Conservation (phyloP, 2,797 vertebrate species). For the Takifugu ocellatus region DNA sequence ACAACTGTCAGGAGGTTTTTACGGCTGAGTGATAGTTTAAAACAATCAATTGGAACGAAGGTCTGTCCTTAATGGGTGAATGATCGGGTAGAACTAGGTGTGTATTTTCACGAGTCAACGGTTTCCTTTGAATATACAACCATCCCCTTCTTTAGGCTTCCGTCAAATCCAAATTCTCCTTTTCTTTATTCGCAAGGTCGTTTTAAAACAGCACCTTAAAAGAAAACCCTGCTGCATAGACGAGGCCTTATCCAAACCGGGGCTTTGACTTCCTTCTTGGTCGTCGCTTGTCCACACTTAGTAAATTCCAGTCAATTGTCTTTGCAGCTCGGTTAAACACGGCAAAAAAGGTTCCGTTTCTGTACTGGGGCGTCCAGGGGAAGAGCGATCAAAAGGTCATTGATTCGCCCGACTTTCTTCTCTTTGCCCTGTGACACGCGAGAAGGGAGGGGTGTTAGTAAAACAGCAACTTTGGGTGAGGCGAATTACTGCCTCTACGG, state of each 20-base stretch:
- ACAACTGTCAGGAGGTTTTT: conserved; percentile 46
- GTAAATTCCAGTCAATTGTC: conserved; percentile 38
- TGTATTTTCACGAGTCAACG: conserved; percentile 52
- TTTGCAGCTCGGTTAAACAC: conserved; percentile 8
- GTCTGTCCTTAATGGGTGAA: conserved; percentile 37
- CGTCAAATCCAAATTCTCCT: conserved; percentile 31
- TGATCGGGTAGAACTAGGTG: conserved; percentile 43
- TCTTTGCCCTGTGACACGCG: conserved; percentile 76
- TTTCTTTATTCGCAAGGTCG: neutral
- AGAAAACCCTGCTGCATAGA: conserved; percentile 22
- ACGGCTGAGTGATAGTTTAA: conserved; percentile 7
- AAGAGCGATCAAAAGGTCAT: conserved; percentile 72
- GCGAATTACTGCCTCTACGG: conserved; percentile 23
- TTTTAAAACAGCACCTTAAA: neutral
- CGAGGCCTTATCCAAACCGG: conserved; percentile 70
- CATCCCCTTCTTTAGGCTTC: conserved; percentile 38
- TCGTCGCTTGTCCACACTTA: conserved; percentile 67
- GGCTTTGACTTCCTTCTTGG: conserved; percentile 76
- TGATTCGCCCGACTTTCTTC: conserved; percentile 79
- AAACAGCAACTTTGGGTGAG: conserved; percentile 75
- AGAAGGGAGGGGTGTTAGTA: conserved; percentile 79
- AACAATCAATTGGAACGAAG: conserved; percentile 30
- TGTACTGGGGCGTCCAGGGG: conserved; percentile 50
- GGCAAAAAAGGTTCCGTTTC: conserved; percentile 22
- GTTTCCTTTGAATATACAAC: conserved; percentile 44